Base-by-base conservation (phyloP, 2,888 invertebrate genomes). In the Callyntrura sp. region DNA sequence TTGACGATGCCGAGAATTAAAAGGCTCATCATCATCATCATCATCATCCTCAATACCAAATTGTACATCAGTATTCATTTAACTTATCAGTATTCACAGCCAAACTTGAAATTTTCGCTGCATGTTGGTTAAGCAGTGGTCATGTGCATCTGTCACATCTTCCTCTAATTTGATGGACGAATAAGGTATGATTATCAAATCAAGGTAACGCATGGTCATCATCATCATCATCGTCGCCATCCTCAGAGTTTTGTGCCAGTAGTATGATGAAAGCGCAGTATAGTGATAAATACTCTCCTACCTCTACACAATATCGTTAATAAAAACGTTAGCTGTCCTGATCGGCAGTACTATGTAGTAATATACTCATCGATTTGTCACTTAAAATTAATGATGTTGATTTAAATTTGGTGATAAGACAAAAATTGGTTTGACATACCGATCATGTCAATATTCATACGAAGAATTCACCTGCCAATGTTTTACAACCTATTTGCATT, bases 81-180 rank as follows among this genome's bases (percentile, higher is more conserved):
- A 55, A n/a, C 82, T 85, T 57, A 85, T 85, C 62, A 45, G 48
- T 60, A 85, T 85, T 78, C 78, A 85, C 76, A 85, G 85, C 23
- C 55, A 48, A 76, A 76, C 51, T 76, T 51, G 51, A 76, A 55
- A n/a, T 8, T 48, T 28, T 17, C 20, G 48, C 20, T 48, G 73
- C 14, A 9, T n/a, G 73, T 70, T 0, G 9, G 14, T 9, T 4
- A 17, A 43, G 17, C 23, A 76, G 76, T 76, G 28, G 76, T 55
- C 51, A 76, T 76, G 43, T 55, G 55, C 76, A 76, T 76, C n/a
- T 14, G 84, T 57, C 84, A 85, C 84, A 85, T 85, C 84, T 70
- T 85, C 84, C 70, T 73, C 73, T 85, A 73, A 57, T 73, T 55
- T 85, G 51, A 70, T 73, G 25, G 48, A 78, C 76, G 62, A 78